Conservation (phyloP, 2,888 invertebrate genomes). For the Drosophila diplacantha region DNA sequence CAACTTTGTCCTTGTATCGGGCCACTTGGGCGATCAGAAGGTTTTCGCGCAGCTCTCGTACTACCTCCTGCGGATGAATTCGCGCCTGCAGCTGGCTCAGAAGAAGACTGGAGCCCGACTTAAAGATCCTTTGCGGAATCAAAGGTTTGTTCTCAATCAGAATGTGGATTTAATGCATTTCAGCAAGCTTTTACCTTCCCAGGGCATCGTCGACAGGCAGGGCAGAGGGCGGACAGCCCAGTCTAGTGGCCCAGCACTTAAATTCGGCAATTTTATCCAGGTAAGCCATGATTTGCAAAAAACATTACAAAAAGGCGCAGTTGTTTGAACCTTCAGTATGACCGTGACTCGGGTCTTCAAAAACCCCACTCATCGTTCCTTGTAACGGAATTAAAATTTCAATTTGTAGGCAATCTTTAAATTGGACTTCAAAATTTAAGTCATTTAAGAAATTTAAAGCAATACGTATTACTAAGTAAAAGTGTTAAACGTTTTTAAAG, state of each 20-base stretch:
- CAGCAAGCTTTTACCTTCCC: constrained; percentile 66
- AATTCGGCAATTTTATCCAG: constrained; percentile 66
- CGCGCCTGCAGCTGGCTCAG: constrained; percentile 71
- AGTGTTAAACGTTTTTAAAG: neutral
- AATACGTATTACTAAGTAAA: neutral
- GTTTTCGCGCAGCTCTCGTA: constrained; percentile 71
- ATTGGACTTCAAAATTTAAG: neutral
- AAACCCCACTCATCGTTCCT: neutral
- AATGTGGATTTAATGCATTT: neutral
- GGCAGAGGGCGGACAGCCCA: constrained; percentile 69
- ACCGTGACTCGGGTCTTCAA: neutral
- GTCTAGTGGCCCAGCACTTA: constrained; percentile 71
- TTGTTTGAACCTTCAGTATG: constrained; percentile 12
- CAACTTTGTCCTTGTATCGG: constrained; percentile 66
- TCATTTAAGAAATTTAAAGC: neutral
- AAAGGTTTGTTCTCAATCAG: neutral
- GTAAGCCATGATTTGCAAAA: constrained; percentile 42
- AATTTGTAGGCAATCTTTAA: neutral
- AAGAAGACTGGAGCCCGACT: constrained; percentile 71
- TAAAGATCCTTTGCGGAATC: constrained; percentile 71
- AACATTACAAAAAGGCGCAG: constrained; percentile 9
- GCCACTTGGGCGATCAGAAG: constrained; percentile 72
- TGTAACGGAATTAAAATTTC: neutral
- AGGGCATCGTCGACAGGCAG: constrained; percentile 74
- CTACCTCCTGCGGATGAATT: constrained; percentile 73